These are phyloP conservation scores for Neoniphon sammara DNA, from an alignment of 2,797 vertebrate species.

Conservation along the genomic window DNA sequence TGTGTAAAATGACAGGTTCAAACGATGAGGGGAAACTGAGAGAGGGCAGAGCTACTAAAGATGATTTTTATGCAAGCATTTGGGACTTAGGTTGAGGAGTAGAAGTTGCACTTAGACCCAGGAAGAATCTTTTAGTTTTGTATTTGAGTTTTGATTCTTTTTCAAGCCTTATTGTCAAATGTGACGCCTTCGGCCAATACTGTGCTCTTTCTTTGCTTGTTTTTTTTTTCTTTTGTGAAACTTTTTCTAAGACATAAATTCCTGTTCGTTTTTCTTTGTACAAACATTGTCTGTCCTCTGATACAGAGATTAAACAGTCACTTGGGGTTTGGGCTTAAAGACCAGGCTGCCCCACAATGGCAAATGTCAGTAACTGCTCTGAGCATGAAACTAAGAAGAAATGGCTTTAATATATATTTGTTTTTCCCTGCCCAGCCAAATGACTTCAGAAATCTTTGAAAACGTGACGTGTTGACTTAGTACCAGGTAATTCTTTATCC, in stretches of 20 bases:
- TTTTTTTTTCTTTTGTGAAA: conserved; percentile 23
- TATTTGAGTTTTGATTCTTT: conserved; percentile 18
- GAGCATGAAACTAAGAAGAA: not conserved
- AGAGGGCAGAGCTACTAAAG: not conserved
- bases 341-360: not conserved
- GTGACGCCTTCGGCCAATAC: conserved; percentile 24
- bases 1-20: no score
- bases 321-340: not conserved
- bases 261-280: conserved; percentile 4
- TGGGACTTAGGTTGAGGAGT: not conserved
- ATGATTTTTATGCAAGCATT: not conserved
- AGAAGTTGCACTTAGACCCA: conserved; percentile 29
- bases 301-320: no score
- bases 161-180: conserved; percentile 50
- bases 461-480: not conserved
- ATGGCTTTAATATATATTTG: not conserved
- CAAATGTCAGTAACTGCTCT: not conserved
- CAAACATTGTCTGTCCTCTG: not conserved
- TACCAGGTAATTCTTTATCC: not conserved
- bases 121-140: not conserved
- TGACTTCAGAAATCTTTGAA: not conserved
- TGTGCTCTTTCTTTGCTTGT: conserved; percentile 25
- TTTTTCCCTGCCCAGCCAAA: not conserved
- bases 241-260: not conserved
- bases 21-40: not conserved